Base-by-base conservation (phyloP, 2,797 vertebrate genomes). In the Cyclura pinguis region DNA sequence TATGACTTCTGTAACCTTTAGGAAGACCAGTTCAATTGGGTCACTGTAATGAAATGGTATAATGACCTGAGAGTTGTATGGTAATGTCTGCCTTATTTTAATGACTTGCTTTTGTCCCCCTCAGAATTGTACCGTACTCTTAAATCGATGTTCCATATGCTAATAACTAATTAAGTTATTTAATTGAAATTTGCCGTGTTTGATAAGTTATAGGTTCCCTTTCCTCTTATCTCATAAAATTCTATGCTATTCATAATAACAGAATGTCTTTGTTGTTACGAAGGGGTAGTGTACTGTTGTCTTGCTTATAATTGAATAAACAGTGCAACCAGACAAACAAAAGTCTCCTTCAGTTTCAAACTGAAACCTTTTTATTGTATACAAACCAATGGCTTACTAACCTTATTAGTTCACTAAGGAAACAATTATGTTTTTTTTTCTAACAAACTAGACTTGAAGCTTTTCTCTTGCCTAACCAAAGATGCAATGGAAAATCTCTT, bases 301-400 rank as follows among this genome's bases (percentile, higher is more conserved):
- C 22, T 62, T 92, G 2, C 13, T 85, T 2, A 42, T 52, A 69
- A 42, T 22, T 64, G 22, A 62, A 88, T 86, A 81, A 92, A 73
- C 84, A 87, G 81, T 32, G 92, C 86, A 92, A 85, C 2, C 50
- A 38, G n/a, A 57, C n/a, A 47, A 86, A 73, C 14, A 72, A 85
- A 38, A 67, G 59, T 84, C 10, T 5, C 67, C 77, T 0, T 0
- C 0, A 62, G 89, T 55, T 42, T 89, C 62, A 90, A 87, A 85
- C 73, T 74, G 0, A 80, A 52, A 0, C 73, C 52, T 4, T 88
- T 6, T 27, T 3, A 35, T 87, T 78, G 18, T 62, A 38, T 69
- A 35, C 87, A 92, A 94, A 85, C 76, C 93, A 92, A 73, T 0
- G 5, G 52, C 12, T 88, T 77, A 64, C 27, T 83, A 57, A 91